Evolutionary conservation across 2,797 vertebrate genomes (phyloP).

Genomic region (Furcifer pardalis): DNA sequence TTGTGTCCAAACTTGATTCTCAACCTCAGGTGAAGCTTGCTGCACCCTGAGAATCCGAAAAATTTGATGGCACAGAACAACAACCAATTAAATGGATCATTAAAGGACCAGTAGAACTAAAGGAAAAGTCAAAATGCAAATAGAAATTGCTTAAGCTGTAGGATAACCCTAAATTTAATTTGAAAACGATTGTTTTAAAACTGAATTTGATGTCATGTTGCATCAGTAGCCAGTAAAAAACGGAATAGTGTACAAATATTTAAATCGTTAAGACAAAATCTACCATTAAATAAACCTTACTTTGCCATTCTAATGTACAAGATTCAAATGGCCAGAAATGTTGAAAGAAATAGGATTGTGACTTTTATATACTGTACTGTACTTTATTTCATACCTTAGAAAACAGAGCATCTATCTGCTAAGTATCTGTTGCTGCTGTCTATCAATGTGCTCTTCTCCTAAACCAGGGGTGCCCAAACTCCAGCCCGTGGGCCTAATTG

Average conservation of each 20-base stretch:
- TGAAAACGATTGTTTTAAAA: background rate
- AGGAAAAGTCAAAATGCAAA: conserved; percentile 36
- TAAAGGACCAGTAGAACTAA: conserved; percentile 20
- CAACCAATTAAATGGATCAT: conserved; percentile 18
- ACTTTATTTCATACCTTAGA: background rate
- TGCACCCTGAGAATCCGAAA: too few species aligned
- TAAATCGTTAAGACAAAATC: background rate
- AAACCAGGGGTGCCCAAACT: too few species aligned
- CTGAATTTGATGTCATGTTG: background rate
- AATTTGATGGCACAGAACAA: too few species aligned
- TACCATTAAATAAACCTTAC: background rate
- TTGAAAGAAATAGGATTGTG: background rate
- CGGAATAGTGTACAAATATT: background rate
- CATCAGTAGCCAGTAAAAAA: background rate
- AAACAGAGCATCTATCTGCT: background rate
- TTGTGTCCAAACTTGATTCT: too few species aligned
- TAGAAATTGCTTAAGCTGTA: background rate
- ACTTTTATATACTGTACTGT: background rate
- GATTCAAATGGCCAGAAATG: background rate
- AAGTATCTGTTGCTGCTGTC: background rate
- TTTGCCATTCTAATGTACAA: background rate
- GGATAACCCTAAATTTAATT: conserved; percentile 29
- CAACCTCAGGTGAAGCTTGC: too few species aligned
- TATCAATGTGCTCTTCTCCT: background rate
- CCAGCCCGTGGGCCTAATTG: too few species aligned